A percentile compares a stretch with the other conserved stretches of the same genome.
Conservation (phyloP, 2,888 invertebrate genomes). For the Quadriops clusia region DNA sequence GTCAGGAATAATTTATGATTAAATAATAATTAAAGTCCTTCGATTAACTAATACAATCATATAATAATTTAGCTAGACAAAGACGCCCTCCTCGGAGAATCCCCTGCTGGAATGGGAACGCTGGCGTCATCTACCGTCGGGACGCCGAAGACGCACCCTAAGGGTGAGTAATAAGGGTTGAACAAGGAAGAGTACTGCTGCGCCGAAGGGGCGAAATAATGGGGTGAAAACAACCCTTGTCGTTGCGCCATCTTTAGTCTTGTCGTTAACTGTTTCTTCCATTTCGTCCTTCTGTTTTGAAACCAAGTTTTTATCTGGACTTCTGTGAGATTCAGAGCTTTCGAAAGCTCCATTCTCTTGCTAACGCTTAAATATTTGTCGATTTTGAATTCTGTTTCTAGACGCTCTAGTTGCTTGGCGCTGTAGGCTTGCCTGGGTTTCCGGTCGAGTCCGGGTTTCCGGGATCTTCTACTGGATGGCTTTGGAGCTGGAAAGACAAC, state of each 20-base stretch:
- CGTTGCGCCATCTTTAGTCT: constrained; percentile 79
- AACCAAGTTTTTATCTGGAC: constrained; percentile 97
- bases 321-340: constrained; percentile 77
- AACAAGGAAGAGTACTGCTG: constrained; percentile 50
- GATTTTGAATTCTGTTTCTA: constrained; percentile 88
- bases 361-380: constrained; percentile 95
- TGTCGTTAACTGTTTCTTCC: constrained; percentile 93
- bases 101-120: constrained; percentile 8
- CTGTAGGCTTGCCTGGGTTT: constrained; percentile 96
- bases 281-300: constrained; percentile 89
- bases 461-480: constrained; percentile 62
- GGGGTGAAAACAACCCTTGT: constrained; percentile 64
- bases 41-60: no score
- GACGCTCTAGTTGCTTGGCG: constrained; percentile 79
- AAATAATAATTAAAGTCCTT: no score
- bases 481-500: constrained; percentile 57
- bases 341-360: constrained; percentile 87
- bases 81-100: constrained; percentile 11
- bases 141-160: constrained; percentile 48
- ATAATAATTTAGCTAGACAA: no score
- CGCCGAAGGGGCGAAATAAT: constrained; percentile 50
- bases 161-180: constrained; percentile 50
- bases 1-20: no score
- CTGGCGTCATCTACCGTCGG: constrained; percentile 37
- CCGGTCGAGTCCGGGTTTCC: constrained; percentile 81